A percentile compares a stretch with the other conserved stretches of the same genome.
Conservation (phyloP, 2,888 invertebrate species). For the Pristionchus arcanus region DNA sequence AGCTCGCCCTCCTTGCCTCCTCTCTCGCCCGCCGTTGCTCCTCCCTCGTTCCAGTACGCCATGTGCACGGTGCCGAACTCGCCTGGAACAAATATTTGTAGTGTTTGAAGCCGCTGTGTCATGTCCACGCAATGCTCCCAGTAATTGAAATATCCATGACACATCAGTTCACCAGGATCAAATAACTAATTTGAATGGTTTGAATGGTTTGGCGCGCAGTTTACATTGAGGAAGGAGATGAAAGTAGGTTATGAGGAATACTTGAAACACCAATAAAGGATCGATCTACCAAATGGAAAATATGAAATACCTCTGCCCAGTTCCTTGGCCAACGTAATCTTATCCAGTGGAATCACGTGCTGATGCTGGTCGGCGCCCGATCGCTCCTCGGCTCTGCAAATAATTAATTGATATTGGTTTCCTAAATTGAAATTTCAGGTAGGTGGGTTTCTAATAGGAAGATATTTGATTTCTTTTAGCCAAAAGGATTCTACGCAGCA, state of each 20-base stretch:
- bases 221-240: too few species aligned
- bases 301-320: neutral
- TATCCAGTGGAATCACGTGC: slow-evolving; percentile 76
- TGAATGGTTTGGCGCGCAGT: too few species aligned
- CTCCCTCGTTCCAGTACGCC: slow-evolving; percentile 82
- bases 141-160: too few species aligned
- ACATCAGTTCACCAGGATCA: too few species aligned
- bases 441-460: neutral
- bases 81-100: slow-evolving; percentile 83
- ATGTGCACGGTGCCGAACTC: slow-evolving; percentile 99
- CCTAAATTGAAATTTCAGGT: neutral
- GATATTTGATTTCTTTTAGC: neutral
- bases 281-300: too few species aligned
- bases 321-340: slow-evolving; percentile 61
- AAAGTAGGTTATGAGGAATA: too few species aligned
- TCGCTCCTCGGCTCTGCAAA: slow-evolving; percentile 36
- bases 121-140: too few species aligned
- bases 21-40: neutral
- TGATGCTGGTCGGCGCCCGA: slow-evolving; percentile 68
- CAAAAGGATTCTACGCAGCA: neutral
- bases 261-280: too few species aligned
- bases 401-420: neutral
- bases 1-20: slow-evolving; percentile 13
- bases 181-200: too few species aligned
- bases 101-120: neutral